phyloP scores from a whole-genome alignment of 1,140 invertebrate genomes.

The Ostrea denselamellosa region DNA sequence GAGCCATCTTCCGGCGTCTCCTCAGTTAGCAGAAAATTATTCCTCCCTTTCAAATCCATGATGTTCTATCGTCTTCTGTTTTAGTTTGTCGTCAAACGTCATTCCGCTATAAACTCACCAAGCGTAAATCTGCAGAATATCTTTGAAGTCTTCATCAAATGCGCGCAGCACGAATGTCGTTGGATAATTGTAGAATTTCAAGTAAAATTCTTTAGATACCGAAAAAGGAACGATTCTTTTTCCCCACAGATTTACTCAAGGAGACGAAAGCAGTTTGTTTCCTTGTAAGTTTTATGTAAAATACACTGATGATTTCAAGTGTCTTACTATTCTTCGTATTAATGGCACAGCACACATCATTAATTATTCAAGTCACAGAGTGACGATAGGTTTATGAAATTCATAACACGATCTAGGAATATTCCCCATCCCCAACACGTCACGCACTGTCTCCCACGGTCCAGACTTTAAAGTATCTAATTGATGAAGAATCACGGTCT shows the following conservation, averaged over 20 bases:
- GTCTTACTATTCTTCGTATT: background rate
- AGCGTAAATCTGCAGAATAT: background rate
- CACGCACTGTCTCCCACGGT: background rate
- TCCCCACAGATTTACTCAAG: background rate
- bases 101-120: background rate
- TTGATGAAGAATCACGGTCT: background rate
- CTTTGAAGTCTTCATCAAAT: background rate
- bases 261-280: background rate
- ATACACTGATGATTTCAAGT: background rate
- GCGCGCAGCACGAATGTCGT: background rate
- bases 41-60: background rate
- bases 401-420: slow-evolving; percentile 5
- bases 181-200: background rate
- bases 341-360: background rate
- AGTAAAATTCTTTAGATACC: background rate
- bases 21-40: background rate
- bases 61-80: background rate
- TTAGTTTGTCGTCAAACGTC: background rate
- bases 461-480: background rate
- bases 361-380: slow-evolving; percentile 20
- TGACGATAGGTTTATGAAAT: background rate
- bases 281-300: background rate
- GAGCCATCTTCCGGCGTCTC: background rate
- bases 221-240: background rate
- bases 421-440: background rate